Percentiles rank a stretch among this genome's conserved stretches.
phyloP scores from a whole-genome alignment of 2,113 vertebrate genomes.

The Eolophus roseicapilla region DNA sequence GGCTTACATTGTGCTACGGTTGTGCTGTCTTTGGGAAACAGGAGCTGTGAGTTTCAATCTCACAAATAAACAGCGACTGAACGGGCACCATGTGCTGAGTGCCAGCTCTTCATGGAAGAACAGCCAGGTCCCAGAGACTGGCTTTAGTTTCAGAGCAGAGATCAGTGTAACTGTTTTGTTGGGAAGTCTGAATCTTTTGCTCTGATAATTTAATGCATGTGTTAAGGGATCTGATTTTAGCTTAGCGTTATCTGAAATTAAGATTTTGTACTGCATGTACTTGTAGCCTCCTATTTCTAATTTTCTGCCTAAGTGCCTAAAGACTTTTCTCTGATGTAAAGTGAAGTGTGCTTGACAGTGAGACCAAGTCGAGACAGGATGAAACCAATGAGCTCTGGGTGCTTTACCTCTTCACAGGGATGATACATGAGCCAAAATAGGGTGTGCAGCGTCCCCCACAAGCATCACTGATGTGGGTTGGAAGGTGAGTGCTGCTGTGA shows the following conservation, averaged over 20 bases:
- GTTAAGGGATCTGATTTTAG: not conserved
- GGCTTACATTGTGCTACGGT: not conserved
- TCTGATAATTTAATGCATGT: not conserved
- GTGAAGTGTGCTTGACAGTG: not conserved
- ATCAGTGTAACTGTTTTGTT: not conserved
- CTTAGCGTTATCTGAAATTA: not conserved
- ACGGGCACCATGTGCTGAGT: no score
- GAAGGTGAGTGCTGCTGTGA: not conserved
- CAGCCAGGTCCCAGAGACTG: not conserved
- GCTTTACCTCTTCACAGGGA: not conserved
- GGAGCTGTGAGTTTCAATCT: not conserved
- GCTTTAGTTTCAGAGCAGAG: not conserved
- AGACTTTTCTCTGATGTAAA: not conserved
- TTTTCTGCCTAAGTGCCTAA: not conserved
- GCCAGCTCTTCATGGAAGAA: not conserved
- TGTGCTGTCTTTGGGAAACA: not conserved
- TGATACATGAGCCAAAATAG: not conserved
- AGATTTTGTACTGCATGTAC: not conserved
- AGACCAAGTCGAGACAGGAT: not conserved
- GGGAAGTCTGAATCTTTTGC: not conserved
- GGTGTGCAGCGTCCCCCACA: not conserved
- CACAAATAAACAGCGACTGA: not conserved
- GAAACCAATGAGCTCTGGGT: not conserved
- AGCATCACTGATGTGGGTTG: fast-evolving
- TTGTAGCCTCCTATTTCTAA: not conserved